Evolutionary conservation across 1,140 invertebrate genomes (phyloP).

Genomic region (Rhyacophila brunnea): DNA sequence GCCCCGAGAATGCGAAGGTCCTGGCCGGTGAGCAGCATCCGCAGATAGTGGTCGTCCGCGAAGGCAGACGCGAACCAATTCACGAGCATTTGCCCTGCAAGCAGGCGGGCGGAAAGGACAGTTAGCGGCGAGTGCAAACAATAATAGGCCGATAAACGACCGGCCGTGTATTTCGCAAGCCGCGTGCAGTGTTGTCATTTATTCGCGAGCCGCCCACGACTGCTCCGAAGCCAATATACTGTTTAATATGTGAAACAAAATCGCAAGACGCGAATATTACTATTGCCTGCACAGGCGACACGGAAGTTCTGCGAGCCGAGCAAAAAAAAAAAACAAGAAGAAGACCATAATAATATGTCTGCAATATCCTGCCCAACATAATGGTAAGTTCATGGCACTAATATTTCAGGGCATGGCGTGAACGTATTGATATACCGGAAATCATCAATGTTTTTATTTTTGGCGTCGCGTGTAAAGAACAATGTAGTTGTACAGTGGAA

Average conservation of each 20-base stretch:
- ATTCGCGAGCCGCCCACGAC: slow-evolving; percentile 16
- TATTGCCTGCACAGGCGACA: too few species aligned
- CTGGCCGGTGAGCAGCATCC: slow-evolving; percentile 60
- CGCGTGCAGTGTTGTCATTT: slow-evolving; percentile 4
- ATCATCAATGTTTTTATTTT: too few species aligned
- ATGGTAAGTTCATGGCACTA: too few species aligned
- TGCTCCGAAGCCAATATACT: not conserved
- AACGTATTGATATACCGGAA: too few species aligned
- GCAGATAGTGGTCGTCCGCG: slow-evolving; percentile 66
- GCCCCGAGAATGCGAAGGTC: slow-evolving; percentile 73
- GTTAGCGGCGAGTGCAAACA: slow-evolving; percentile 10
- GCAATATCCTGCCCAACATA: too few species aligned
- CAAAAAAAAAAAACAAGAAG: too few species aligned
- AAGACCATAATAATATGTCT: too few species aligned
- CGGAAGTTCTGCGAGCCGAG: too few species aligned
- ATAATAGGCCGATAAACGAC: not conserved
- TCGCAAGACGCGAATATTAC: not conserved
- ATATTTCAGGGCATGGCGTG: too few species aligned
- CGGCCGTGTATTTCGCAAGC: slow-evolving; percentile 10
- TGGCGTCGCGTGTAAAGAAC: too few species aligned
- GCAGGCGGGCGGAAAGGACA: slow-evolving; percentile 8
- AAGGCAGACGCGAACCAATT: slow-evolving; percentile 85
- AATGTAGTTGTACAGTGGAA: too few species aligned
- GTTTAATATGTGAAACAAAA: slow-evolving; percentile 10
- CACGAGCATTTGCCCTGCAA: slow-evolving; percentile 83